Percentiles rank a stretch among this genome's conserved stretches.
These are phyloP conservation scores for Drosophila aff. DNA, from an alignment of 1,140 invertebrate genomes.

Conservation along the genomic window DNA sequence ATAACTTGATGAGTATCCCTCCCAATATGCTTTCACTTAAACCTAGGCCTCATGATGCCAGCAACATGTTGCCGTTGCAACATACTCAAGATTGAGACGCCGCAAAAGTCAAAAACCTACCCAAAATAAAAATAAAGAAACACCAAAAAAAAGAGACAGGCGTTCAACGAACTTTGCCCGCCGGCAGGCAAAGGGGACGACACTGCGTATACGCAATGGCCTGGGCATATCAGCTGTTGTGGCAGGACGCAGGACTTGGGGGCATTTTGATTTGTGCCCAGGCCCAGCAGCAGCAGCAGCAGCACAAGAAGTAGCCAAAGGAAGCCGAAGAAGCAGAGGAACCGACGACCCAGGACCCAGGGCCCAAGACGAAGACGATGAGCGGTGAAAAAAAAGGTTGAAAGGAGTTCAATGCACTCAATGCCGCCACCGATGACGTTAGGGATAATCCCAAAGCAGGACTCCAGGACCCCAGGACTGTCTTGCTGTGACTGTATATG, in stretches of 20 bases:
- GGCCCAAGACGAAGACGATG: slow-evolving; percentile 25
- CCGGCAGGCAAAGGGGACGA: slow-evolving; percentile 6
- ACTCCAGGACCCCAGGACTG: slow-evolving; percentile 26
- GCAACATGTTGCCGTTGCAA: slow-evolving; percentile 36
- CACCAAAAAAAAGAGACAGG: background rate
- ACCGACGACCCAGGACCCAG: slow-evolving; percentile 13
- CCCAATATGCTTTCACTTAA: background rate
- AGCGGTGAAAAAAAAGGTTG: slow-evolving; percentile 27
- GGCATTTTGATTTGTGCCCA: slow-evolving; percentile 69
- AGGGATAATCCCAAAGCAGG: slow-evolving; percentile 56
- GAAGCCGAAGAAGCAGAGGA: slow-evolving; percentile 12
- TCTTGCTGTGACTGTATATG: slow-evolving; percentile 41
- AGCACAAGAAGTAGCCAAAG: slow-evolving; percentile 7
- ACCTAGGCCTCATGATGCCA: background rate
- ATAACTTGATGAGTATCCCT: background rate
- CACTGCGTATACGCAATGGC: slow-evolving; percentile 72
- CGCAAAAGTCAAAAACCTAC: slow-evolving; percentile 22
- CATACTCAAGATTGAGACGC: slow-evolving; percentile 4
- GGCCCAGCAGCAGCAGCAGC: background rate
- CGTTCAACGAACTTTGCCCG: slow-evolving; percentile 68
- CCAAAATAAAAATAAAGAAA: slow-evolving; percentile 8
- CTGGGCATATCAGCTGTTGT: slow-evolving; percentile 62
- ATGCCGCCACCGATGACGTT: slow-evolving; percentile 60
- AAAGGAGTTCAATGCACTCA: slow-evolving; percentile 72
- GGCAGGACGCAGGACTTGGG: slow-evolving; percentile 10